phyloP scores from a whole-genome alignment of 2,797 vertebrate species.

The Sebastes steindachneri region DNA sequence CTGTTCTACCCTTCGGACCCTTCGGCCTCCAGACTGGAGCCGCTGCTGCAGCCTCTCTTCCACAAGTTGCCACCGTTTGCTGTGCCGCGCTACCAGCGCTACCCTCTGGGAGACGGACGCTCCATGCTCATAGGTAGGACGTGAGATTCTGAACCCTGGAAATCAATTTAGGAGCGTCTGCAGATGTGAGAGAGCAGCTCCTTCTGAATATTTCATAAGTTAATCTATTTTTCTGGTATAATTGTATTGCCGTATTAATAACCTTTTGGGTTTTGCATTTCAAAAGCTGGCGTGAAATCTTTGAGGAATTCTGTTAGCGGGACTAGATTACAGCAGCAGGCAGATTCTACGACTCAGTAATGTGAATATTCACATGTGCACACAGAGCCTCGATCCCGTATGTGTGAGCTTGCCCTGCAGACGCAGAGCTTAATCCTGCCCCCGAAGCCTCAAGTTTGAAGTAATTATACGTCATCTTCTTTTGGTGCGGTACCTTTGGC shows the following conservation, averaged over 20 bases:
- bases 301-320: constrained; percentile 29
- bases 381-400: constrained; percentile 12
- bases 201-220: constrained; percentile 49
- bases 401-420: constrained; percentile 26
- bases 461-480: constrained; percentile 57
- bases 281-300: constrained; percentile 35
- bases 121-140: constrained; percentile 90
- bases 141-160: not conserved
- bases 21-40: constrained; percentile 95
- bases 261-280: constrained; percentile 47
- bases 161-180: constrained; percentile 32
- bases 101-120: constrained; percentile 93
- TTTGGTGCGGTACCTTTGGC: constrained; percentile 34
- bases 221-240: constrained; percentile 40
- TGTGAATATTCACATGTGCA: constrained; percentile 27
- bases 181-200: not conserved
- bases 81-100: constrained; percentile 95
- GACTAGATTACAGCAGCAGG: not conserved
- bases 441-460: constrained; percentile 32
- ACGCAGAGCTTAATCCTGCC: constrained; percentile 24
- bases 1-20: constrained; percentile 98
- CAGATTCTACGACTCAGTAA: constrained; percentile 16
- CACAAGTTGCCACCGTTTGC: constrained; percentile 92
- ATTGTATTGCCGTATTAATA: constrained; percentile 35
- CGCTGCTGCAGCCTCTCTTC: constrained; percentile 91